Conservation (phyloP, 2,113 vertebrate genomes). For the Leptobrachium ailaonicum region DNA sequence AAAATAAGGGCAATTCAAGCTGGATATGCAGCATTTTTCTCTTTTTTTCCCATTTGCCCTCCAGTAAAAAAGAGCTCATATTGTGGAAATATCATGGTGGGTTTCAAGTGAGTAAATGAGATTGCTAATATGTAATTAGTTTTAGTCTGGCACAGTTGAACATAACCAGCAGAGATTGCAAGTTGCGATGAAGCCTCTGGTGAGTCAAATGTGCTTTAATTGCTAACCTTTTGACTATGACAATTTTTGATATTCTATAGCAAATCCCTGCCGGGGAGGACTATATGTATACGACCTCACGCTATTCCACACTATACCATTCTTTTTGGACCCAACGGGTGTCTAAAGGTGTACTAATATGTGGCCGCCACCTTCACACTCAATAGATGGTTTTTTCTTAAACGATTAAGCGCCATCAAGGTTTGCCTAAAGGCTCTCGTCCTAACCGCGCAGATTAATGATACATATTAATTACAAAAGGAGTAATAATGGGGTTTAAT, state of each 20-base stretch:
- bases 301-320: too few species aligned
- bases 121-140: constrained; percentile 29
- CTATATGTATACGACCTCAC: too few species aligned
- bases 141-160: constrained; percentile 32
- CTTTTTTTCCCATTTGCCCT: constrained; percentile 19
- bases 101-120: not conserved
- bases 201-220: constrained; percentile 50
- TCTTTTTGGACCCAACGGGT: too few species aligned
- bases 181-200: constrained; percentile 51
- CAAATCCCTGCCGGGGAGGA: not conserved
- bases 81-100: constrained; percentile 1
- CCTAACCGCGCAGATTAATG: too few species aligned
- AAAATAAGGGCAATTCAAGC: not conserved
- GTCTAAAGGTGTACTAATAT: too few species aligned
- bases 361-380: too few species aligned
- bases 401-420: too few species aligned
- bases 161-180: not conserved
- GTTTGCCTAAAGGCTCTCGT: too few species aligned
- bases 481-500: too few species aligned
- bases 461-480: too few species aligned
- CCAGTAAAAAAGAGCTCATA: constrained; percentile 13
- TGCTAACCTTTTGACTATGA: constrained; percentile 34
- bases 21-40: constrained; percentile 1
- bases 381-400: too few species aligned
- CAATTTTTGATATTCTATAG: not conserved